Conservation (phyloP, 2,113 vertebrate species). For the Ctenomys sociabilis region DNA sequence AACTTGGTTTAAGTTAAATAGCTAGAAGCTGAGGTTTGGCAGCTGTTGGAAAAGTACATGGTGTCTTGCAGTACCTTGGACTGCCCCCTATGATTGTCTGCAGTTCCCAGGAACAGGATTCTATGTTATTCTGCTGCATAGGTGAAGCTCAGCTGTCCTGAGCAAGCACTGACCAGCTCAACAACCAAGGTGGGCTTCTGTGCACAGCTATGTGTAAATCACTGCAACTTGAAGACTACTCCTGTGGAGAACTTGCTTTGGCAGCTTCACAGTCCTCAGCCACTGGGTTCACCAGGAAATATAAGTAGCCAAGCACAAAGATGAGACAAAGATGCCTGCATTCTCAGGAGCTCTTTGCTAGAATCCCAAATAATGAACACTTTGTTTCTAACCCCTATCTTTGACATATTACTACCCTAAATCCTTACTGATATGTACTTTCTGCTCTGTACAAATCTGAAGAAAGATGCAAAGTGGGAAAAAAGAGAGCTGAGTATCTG, state of each 20-base stretch:
- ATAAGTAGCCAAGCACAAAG: not conserved
- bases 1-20: not conserved
- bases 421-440: not conserved
- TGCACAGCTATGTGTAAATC: too few relatives aligned
- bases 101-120: not conserved
- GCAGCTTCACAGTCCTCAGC: not conserved
- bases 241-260: not conserved
- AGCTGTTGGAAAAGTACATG: not conserved
- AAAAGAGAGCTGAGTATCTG: accelerated
- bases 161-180: not conserved
- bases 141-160: not conserved
- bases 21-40: not conserved
- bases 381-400: not conserved
- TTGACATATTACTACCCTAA: not conserved
- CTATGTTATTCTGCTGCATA: not conserved
- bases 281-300: not conserved
- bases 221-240: not conserved
- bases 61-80: not conserved
- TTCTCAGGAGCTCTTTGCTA: not conserved
- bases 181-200: not conserved
- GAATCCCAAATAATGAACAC: not conserved
- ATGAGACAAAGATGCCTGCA: not conserved
- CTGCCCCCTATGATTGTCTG: not conserved
- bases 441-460: not conserved
- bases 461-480: not conserved